Evolutionary conservation across 1,140 invertebrate species (phyloP).

Genomic region (Mesaphorura yosii): DNA sequence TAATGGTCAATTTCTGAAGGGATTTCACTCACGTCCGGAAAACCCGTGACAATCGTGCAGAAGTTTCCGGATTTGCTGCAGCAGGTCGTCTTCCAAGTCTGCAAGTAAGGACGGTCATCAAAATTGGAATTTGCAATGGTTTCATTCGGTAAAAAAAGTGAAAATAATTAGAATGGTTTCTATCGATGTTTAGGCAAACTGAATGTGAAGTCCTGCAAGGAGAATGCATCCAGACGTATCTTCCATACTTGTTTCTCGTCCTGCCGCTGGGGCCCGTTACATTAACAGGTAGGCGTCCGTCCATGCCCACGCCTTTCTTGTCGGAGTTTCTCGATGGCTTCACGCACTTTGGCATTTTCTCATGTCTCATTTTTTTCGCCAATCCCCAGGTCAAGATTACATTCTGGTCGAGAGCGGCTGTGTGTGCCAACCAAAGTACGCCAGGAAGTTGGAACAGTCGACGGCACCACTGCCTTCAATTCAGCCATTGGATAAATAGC

Average conservation of each 20-base stretch:
- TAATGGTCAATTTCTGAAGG: conserved; percentile 53
- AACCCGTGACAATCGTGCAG: conserved; percentile 43
- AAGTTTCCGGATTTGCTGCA: conserved; percentile 87
- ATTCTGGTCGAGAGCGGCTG: conserved; percentile 83
- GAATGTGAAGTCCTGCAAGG: conserved; percentile 78
- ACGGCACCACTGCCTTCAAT: conserved; percentile 28
- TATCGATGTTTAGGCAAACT: conserved; percentile 54
- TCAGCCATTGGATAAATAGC: too few relatives aligned
- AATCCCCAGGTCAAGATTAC: conserved; percentile 59
- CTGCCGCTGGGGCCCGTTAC: conserved; percentile 81
- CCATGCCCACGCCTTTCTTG: too few relatives aligned
- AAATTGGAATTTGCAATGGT: neutral
- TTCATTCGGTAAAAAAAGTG: neutral
- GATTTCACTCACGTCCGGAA: conserved; percentile 76
- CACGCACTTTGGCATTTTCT: too few relatives aligned
- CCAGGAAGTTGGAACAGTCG: conserved; percentile 32
- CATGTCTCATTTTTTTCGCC: neutral
- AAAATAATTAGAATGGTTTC: conserved; percentile 8
- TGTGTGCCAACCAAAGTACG: conserved; percentile 73
- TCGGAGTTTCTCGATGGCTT: too few relatives aligned
- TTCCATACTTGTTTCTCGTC: conserved; percentile 79
- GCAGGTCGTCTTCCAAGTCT: conserved; percentile 83
- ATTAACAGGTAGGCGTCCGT: conserved; percentile 47
- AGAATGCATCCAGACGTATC: conserved; percentile 80
- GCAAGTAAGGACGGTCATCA: conserved; percentile 47